A percentile compares a stretch with the other conserved stretches of the same genome.
Evolutionary conservation across 2,797 vertebrate species (phyloP).

Genomic region (Alcedo quadribrachys): DNA sequence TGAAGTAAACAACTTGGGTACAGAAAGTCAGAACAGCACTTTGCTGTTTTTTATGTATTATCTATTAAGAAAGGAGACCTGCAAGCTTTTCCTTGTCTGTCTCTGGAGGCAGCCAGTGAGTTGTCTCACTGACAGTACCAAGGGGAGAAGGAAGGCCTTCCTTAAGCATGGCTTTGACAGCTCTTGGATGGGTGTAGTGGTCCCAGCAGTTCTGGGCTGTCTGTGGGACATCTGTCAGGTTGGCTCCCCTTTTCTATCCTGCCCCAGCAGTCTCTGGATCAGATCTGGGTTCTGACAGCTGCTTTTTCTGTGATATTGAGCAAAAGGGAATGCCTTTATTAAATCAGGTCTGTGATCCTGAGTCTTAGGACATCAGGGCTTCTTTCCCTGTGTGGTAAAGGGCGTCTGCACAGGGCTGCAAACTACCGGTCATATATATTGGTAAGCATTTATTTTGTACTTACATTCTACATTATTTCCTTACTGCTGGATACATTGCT

Average conservation of each 20-base stretch:
- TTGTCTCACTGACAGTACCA: background rate
- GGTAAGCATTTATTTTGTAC: fast-evolving
- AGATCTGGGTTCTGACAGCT: background rate
- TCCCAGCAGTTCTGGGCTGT: background rate
- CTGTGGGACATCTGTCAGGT: background rate
- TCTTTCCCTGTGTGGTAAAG: background rate
- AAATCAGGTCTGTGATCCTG: background rate
- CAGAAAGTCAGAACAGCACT: background rate
- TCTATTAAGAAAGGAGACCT: background rate
- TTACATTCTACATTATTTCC: fast-evolving
- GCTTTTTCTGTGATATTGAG: background rate
- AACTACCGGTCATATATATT: fast-evolving
- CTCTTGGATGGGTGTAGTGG: background rate
- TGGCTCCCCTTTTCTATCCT: background rate
- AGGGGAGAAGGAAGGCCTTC: background rate
- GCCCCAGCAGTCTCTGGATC: background rate
- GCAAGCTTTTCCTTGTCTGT: background rate
- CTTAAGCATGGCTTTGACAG: background rate
- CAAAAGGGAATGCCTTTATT: background rate
- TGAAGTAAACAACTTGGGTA: background rate
- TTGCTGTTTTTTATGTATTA: background rate
- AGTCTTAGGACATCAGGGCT: background rate
- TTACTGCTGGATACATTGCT: fast-evolving
- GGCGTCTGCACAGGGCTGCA: background rate
- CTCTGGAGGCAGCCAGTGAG: background rate